phyloP scores from a whole-genome alignment of 64 coral and sea anemone species.

The Hydrozoanthus tunicans region DNA sequence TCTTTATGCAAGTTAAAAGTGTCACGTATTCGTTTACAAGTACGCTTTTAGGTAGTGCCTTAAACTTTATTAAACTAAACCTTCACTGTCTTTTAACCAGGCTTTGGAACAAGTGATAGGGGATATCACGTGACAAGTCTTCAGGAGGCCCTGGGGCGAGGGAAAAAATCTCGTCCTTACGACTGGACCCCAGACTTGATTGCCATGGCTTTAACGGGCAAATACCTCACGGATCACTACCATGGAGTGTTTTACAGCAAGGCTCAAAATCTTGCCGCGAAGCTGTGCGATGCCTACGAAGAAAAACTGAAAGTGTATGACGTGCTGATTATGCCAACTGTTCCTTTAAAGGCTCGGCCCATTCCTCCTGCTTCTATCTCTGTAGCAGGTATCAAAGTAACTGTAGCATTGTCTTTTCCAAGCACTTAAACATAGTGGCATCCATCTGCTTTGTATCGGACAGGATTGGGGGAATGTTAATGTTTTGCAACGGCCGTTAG shows the following conservation, averaged over 20 bases:
- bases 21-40: no score
- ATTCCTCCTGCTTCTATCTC: no score
- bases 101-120: slow-evolving; percentile 40
- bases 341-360: neutral
- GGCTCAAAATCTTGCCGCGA: slow-evolving; percentile 59
- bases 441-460: no score
- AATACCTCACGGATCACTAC: slow-evolving; percentile 61
- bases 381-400: no score
- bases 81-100: neutral
- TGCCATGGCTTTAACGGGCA: slow-evolving; percentile 27
- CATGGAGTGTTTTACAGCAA: slow-evolving; percentile 64
- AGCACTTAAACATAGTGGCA: no score
- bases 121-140: slow-evolving; percentile 75
- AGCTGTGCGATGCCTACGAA: slow-evolving; percentile 57
- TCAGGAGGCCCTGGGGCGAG: slow-evolving; percentile 67
- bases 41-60: no score
- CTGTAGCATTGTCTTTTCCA: no score
- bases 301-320: slow-evolving; percentile 58
- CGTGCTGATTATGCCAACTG: slow-evolving; percentile 64
- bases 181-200: slow-evolving; percentile 35
- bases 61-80: no score
- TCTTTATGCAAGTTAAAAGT: no score
- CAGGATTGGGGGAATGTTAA: no score
- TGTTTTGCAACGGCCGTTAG: no score
- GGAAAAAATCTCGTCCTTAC: slow-evolving; percentile 65